Evolutionary conservation across 1,140 invertebrate species (phyloP).

Genomic region (Drosophila pachea): DNA sequence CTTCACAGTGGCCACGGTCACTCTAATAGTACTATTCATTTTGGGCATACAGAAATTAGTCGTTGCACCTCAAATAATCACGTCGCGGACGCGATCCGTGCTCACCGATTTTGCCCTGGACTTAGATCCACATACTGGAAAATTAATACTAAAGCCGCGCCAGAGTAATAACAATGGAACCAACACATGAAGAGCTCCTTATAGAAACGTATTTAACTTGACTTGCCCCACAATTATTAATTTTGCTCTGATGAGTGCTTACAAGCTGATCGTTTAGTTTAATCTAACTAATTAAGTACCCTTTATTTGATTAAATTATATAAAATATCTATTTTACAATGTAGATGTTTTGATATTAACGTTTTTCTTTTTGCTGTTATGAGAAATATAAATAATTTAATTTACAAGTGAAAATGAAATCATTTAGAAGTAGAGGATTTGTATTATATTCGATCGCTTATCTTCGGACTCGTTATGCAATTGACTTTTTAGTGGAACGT

Average conservation of each 20-base stretch:
- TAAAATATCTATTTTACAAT: slow-evolving; percentile 50
- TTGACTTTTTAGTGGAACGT: too few species aligned
- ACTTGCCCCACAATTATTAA: slow-evolving; percentile 20
- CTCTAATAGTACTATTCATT: slow-evolving; percentile 92
- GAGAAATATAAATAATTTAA: too few species aligned
- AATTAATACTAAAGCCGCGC: slow-evolving; percentile 91
- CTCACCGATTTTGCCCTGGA: slow-evolving; percentile 90
- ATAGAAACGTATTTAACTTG: slow-evolving; percentile 20
- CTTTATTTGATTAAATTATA: slow-evolving; percentile 60
- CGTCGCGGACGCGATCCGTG: slow-evolving; percentile 91
- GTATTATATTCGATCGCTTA: too few species aligned
- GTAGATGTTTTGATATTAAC: slow-evolving; percentile 35
- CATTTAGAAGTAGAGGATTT: too few species aligned
- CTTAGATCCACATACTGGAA: slow-evolving; percentile 98
- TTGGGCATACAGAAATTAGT: slow-evolving; percentile 96
- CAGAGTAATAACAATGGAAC: slow-evolving; percentile 80
- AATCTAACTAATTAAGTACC: slow-evolving; percentile 31
- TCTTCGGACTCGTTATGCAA: too few species aligned
- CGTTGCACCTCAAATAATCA: slow-evolving; percentile 97
- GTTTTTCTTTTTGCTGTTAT: too few species aligned
- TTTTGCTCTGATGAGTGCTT: slow-evolving; percentile 30
- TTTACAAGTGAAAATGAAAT: too few species aligned
- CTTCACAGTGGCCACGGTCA: slow-evolving; percentile 93
- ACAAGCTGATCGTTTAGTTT: slow-evolving; percentile 46
- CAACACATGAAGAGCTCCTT: slow-evolving; percentile 45